A percentile compares a stretch with the other conserved stretches of the same genome.
Evolutionary conservation across 1,140 invertebrate species (phyloP).

Genomic region (Drosophila kanapiae): DNA sequence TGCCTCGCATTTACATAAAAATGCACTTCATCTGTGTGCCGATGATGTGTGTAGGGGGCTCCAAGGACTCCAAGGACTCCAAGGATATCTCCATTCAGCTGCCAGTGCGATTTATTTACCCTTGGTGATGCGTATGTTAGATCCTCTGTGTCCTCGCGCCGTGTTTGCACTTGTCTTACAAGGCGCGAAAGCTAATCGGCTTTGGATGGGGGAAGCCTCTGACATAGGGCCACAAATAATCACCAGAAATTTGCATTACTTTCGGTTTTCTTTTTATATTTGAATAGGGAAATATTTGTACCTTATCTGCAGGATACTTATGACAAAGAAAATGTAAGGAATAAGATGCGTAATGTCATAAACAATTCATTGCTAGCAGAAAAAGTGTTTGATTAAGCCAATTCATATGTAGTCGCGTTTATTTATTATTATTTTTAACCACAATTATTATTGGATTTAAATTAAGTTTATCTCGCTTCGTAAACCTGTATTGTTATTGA

Average conservation of each 20-base stretch:
- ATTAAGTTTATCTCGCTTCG: no score
- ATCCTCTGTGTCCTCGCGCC: background rate
- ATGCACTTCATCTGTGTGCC: constrained; percentile 71
- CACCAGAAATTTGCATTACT: constrained; percentile 21
- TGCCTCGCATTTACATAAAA: constrained; percentile 73
- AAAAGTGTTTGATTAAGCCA: no score
- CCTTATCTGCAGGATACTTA: background rate
- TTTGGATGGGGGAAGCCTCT: constrained; percentile 32
- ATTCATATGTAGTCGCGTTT: background rate
- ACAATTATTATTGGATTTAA: background rate
- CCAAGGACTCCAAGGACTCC: background rate
- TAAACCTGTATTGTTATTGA: no score
- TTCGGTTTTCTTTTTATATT: background rate
- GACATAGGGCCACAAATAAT: background rate
- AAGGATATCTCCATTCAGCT: constrained; percentile 59
- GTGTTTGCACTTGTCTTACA: constrained; percentile 52
- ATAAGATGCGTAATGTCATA: background rate
- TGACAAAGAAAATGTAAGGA: background rate
- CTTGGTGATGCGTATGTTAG: constrained; percentile 32
- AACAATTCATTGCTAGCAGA: no score
- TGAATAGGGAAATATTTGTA: background rate
- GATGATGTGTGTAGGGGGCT: background rate
- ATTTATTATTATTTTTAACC: background rate
- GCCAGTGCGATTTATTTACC: constrained; percentile 64
- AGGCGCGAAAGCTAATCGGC: constrained; percentile 65